Conservation (phyloP, 2,797 vertebrate genomes). For the Glyptemys insculpta region DNA sequence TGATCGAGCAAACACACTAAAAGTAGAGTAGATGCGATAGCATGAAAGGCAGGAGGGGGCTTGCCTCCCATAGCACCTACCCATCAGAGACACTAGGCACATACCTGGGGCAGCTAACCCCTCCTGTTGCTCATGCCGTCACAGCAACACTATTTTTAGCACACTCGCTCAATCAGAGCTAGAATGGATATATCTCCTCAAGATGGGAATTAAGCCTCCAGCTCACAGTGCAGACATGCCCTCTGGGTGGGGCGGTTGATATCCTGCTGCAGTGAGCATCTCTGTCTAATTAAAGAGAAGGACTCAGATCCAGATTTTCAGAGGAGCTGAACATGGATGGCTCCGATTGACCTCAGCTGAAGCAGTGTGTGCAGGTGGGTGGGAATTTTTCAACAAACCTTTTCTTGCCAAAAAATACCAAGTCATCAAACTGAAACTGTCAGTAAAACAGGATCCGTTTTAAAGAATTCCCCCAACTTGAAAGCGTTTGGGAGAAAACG, state of each 20-base stretch:
- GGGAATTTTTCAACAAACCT: not conserved
- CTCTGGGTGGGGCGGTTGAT: not conserved
- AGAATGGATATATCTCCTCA: not conserved
- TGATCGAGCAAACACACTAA: not conserved
- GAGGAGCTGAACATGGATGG: not conserved
- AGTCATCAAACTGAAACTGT: not conserved
- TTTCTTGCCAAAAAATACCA: not conserved
- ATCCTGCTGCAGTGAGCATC: not conserved
- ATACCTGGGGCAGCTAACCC: not conserved
- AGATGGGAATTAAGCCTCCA: not conserved
- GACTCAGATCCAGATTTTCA: not conserved
- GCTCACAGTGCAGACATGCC: not conserved
- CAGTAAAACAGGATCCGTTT: not conserved
- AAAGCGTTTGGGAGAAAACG: not conserved
- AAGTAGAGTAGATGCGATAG: not conserved
- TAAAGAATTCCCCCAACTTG: not conserved
- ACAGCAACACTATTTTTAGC: not conserved
- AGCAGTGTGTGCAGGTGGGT: not conserved
- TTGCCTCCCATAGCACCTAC: not conserved
- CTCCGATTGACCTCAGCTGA: not conserved
- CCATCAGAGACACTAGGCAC: not conserved
- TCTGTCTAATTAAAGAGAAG: not conserved
- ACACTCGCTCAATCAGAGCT: not conserved
- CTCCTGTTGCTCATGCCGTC: not conserved
- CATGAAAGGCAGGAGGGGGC: not conserved